phyloP scores from a whole-genome alignment of 2,113 vertebrate species.

The Ondatra zibethicus region DNA sequence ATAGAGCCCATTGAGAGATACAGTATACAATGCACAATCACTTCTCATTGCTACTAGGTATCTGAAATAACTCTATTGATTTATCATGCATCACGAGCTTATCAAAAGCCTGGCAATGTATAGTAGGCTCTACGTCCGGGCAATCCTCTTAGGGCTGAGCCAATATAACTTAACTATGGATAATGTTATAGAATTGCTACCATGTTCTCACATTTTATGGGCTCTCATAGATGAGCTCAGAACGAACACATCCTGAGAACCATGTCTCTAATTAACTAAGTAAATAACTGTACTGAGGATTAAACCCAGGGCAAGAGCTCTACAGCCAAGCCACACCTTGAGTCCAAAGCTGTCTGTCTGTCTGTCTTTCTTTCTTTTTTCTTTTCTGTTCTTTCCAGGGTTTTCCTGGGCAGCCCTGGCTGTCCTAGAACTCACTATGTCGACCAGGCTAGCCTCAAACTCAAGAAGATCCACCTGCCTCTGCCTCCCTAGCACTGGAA shows the following conservation, averaged over 20 bases:
- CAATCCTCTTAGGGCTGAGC: constrained; percentile 16
- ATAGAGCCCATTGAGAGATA: constrained; percentile 33
- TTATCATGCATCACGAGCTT: constrained; percentile 44
- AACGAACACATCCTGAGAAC: constrained; percentile 3
- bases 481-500: not conserved
- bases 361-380: not conserved
- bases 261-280: not conserved
- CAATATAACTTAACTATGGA: not conserved
- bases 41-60: constrained; percentile 9
- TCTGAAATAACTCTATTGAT: constrained; percentile 51
- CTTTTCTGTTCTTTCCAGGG: not conserved
- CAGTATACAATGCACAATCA: not conserved
- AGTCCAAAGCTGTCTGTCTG: not conserved
- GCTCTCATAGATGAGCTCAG: constrained; percentile 22
- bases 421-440: not conserved
- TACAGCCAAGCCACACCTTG: too few relatives aligned
- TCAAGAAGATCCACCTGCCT: not conserved
- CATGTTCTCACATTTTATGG: constrained; percentile 38
- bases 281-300: not conserved
- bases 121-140: not conserved
- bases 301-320: not conserved
- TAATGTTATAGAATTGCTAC: constrained; percentile 34
- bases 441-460: not conserved
- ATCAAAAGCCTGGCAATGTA: constrained; percentile 23
- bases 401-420: not conserved